These are phyloP conservation scores for Candidula unifasciata DNA, from an alignment of 2,888 invertebrate genomes.

Conservation along the genomic window DNA sequence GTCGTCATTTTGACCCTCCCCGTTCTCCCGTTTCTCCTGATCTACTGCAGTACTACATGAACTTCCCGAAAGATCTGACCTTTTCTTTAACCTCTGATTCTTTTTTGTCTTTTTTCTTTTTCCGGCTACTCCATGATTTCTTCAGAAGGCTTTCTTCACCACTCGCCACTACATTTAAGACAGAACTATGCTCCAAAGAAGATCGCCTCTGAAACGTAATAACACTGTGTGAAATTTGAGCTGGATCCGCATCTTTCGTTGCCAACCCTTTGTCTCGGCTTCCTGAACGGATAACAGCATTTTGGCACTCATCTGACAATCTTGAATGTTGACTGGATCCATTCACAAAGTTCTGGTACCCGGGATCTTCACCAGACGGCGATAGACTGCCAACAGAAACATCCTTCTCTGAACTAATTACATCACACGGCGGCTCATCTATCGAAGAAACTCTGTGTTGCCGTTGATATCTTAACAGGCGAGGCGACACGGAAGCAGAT, in stretches of 20 bases:
- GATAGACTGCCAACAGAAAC: not conserved
- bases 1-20: not conserved
- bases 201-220: not conserved
- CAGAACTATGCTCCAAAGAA: not conserved
- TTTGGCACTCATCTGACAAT: not conserved
- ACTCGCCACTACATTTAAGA: not conserved
- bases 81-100: not conserved
- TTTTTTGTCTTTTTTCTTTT: constrained; percentile 23
- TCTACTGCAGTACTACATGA: not conserved
- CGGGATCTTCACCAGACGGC: not conserved
- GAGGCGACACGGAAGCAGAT: not conserved
- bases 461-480: not conserved
- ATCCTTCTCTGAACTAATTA: not conserved
- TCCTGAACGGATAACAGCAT: not conserved
- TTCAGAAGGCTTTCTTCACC: not conserved
- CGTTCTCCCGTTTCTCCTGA: not conserved
- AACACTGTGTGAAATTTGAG: not conserved
- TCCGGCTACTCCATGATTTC: not conserved
- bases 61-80: not conserved
- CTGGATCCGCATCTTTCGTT: not conserved
- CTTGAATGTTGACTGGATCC: not conserved
- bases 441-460: not conserved
- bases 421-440: not conserved
- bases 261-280: not conserved
- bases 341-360: constrained; percentile 2